Conservation (phyloP, 2,113 vertebrate species). For the Tragelaphus buxtoni region DNA sequence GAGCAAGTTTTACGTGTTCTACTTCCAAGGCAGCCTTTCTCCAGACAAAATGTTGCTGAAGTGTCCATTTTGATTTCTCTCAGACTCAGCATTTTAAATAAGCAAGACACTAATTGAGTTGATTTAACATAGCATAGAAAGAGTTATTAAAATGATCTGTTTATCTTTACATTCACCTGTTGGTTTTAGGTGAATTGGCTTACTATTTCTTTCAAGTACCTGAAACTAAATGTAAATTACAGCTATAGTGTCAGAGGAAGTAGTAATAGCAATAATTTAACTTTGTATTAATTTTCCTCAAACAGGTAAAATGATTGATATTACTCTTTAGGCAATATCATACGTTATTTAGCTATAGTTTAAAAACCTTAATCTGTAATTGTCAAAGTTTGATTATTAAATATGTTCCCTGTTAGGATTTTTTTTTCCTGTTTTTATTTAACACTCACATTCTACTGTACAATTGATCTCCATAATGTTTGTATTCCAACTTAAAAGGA, state of each 20-base stretch:
- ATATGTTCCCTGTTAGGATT: not conserved
- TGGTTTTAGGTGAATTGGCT: not conserved
- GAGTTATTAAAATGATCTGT: not conserved
- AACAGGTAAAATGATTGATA: not conserved
- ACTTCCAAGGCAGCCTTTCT: not conserved
- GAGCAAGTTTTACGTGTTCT: conserved; percentile 39
- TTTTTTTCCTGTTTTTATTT: not conserved
- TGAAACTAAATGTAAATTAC: not conserved
- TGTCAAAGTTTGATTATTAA: not conserved
- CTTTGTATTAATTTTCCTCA: not conserved
- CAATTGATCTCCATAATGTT: not conserved
- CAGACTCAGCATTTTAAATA: conserved; percentile 46
- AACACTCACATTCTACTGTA: not conserved
- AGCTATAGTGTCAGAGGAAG: not conserved
- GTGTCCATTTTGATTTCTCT: conserved; percentile 35
- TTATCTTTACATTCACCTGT: not conserved
- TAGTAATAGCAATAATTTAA: not conserved
- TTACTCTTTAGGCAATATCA: not conserved
- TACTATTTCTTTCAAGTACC: not conserved
- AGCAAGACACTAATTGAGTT: not conserved
- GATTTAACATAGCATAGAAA: not conserved
- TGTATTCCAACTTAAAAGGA: not conserved
- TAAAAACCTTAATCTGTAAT: not conserved
- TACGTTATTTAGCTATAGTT: not conserved
- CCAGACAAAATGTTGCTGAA: not conserved